Evolutionary conservation across 2,888 invertebrate species (phyloP).

Genomic region (Graphium colonna): DNA sequence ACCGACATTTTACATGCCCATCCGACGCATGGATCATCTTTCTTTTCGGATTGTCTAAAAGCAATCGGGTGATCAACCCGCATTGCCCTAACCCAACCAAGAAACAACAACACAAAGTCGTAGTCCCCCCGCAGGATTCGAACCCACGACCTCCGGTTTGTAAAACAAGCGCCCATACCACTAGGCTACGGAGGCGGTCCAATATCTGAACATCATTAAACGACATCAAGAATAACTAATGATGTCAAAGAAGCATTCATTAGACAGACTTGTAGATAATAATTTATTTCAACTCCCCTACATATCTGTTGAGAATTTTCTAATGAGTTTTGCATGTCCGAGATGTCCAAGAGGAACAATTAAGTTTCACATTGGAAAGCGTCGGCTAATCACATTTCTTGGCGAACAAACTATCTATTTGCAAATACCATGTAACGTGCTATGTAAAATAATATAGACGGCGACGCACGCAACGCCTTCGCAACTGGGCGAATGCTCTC

Average conservation of each 20-base stretch:
- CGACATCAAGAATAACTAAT: background rate
- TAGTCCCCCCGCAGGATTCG: no score
- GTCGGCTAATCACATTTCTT: constrained; percentile 29
- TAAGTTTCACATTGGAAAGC: constrained; percentile 63
- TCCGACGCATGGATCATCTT: no score
- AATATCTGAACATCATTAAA: no score
- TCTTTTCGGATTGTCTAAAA: no score
- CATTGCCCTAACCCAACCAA: no score
- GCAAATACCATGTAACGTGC: constrained; percentile 9
- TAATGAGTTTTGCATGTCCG: constrained; percentile 73
- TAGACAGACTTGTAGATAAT: constrained; percentile 6
- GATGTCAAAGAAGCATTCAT: background rate
- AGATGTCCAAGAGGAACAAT: constrained; percentile 46
- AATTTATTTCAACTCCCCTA: constrained; percentile 28
- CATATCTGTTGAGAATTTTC: constrained; percentile 35
- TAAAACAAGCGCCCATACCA: no score
- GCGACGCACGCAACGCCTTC: background rate
- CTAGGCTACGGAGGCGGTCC: no score
- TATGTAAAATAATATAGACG: background rate
- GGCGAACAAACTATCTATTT: constrained; percentile 19
- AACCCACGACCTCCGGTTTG: no score
- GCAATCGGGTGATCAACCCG: no score
- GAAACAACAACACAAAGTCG: no score
- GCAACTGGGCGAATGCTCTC: constrained; percentile 2
- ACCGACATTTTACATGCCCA: no score